These are phyloP conservation scores for Polydrusus cervinus DNA, from an alignment of 2,888 invertebrate species.

Conservation along the genomic window DNA sequence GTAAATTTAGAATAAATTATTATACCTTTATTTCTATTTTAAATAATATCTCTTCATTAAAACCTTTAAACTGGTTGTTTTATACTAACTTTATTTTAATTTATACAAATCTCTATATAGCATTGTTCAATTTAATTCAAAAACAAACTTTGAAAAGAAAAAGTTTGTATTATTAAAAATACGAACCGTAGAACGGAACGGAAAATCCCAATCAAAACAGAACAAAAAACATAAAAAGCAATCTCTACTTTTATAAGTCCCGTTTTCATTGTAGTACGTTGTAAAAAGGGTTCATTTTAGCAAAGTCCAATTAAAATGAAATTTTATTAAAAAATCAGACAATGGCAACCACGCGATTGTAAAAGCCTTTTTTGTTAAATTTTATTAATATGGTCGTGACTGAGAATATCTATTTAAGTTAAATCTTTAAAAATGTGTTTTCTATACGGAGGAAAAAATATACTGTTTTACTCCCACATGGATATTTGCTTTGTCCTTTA, in stretches of 20 bases:
- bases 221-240: slow-evolving; percentile 33
- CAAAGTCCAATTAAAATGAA: slow-evolving; percentile 32
- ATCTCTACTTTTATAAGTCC: slow-evolving; percentile 30
- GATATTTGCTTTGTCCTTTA: no score
- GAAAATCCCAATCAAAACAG: slow-evolving; percentile 25
- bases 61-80: not conserved
- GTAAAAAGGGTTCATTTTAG: slow-evolving; percentile 36
- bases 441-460: no score
- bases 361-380: not conserved
- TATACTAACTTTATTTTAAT: not conserved
- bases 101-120: not conserved
- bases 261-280: slow-evolving; percentile 32
- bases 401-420: no score
- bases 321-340: slow-evolving; percentile 37
- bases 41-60: not conserved
- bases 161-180: slow-evolving; percentile 9
- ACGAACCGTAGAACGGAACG: slow-evolving; percentile 11
- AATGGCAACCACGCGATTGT: slow-evolving; percentile 9
- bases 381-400: not conserved
- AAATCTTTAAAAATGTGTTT: no score
- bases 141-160: slow-evolving; percentile 8
- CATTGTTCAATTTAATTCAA: slow-evolving; percentile 7
- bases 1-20: no score
- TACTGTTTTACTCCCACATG: no score
- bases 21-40: not conserved